phyloP scores from a whole-genome alignment of 1,140 invertebrate species.

The Calycopis cecrops region DNA sequence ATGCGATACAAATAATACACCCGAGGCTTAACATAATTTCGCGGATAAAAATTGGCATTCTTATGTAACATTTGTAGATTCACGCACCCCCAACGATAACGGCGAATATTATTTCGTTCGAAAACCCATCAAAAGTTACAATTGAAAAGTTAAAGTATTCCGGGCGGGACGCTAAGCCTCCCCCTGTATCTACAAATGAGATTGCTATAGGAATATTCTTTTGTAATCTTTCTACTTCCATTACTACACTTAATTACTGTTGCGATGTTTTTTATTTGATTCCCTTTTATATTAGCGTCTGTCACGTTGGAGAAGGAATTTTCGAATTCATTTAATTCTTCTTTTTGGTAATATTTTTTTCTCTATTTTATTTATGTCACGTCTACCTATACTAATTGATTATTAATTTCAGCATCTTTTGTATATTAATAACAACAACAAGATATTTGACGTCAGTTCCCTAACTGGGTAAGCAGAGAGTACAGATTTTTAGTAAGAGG shows the following conservation, averaged over 20 bases:
- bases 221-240: slow-evolving; percentile 45
- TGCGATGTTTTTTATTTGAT: background rate
- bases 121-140: slow-evolving; percentile 74
- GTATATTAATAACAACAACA: too few species aligned
- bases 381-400: too few species aligned
- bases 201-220: slow-evolving; percentile 65
- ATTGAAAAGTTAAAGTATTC: slow-evolving; percentile 75
- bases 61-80: slow-evolving; percentile 64
- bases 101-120: slow-evolving; percentile 72
- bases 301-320: too few species aligned
- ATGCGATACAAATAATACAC: slow-evolving; percentile 43
- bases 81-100: slow-evolving; percentile 57
- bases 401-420: too few species aligned
- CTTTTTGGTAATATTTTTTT: too few species aligned
- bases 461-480: too few species aligned
- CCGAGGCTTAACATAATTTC: slow-evolving; percentile 62
- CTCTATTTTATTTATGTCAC: too few species aligned
- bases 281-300: too few species aligned
- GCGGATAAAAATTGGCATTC: slow-evolving; percentile 68
- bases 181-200: slow-evolving; percentile 64
- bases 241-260: slow-evolving; percentile 46
- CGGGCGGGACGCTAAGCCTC: slow-evolving; percentile 55
- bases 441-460: too few species aligned
- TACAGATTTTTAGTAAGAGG: too few species aligned
- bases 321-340: too few species aligned